A percentile compares a stretch with the other conserved stretches of the same genome.
Evolutionary conservation across 2,113 vertebrate species (phyloP).

Genomic region (Trematomus loennbergii): DNA sequence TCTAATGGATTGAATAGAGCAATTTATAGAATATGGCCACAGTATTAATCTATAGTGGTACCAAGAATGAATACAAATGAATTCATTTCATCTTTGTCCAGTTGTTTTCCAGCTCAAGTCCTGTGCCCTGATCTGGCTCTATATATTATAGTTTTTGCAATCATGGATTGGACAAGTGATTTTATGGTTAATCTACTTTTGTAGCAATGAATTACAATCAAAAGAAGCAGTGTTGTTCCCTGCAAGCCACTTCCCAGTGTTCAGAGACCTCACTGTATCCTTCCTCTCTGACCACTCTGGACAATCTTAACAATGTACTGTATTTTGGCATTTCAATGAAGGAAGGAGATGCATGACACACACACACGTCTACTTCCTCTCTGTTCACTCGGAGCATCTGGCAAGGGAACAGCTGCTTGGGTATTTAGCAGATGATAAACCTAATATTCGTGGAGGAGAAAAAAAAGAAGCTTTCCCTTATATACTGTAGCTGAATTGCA

Average conservation of each 20-base stretch:
- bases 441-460: conserved; percentile 41
- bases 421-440: conserved; percentile 50
- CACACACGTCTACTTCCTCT: conserved; percentile 35
- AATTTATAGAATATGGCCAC: conserved; percentile 52
- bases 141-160: conserved; percentile 6
- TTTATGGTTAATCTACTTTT: conserved; percentile 39
- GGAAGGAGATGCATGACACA: conserved; percentile 59
- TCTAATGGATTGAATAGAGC: conserved; percentile 44
- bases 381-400: conserved; percentile 41
- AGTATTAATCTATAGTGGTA: conserved; percentile 49
- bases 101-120: conserved; percentile 15
- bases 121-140: conserved; percentile 4
- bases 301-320: conserved; percentile 72
- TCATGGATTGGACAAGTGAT: conserved; percentile 26
- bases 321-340: conserved; percentile 54
- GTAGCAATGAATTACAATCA: conserved; percentile 70
- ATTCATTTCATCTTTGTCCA: conserved; percentile 33
- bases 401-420: conserved; percentile 54
- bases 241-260: conserved; percentile 28
- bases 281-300: conserved; percentile 61
- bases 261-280: conserved; percentile 57
- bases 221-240: conserved; percentile 54
- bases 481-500: conserved; percentile 74
- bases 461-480: conserved; percentile 40
- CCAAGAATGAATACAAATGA: conserved; percentile 41